phyloP scores from a whole-genome alignment of 2,113 vertebrate genomes.

The Cebus imitator region DNA sequence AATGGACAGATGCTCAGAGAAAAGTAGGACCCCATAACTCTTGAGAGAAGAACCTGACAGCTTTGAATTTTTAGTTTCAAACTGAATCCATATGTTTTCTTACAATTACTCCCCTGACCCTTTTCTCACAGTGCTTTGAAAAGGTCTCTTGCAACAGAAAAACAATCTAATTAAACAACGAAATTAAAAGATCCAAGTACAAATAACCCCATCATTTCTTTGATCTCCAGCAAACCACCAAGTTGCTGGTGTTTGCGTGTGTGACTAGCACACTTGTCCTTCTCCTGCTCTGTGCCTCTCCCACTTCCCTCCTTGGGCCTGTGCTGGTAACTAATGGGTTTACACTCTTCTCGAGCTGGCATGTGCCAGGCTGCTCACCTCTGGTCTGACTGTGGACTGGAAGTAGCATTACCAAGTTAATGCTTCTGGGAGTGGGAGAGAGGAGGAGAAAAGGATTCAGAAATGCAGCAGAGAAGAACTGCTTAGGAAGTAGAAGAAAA shows the following conservation, averaged over 20 bases:
- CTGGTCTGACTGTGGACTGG: background rate
- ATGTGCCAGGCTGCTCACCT: background rate
- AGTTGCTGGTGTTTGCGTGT: background rate
- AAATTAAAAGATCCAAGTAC: constrained; percentile 11
- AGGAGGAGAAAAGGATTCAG: background rate
- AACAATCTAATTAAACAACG: background rate
- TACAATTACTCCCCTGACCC: background rate
- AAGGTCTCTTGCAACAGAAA: background rate
- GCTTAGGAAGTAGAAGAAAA: background rate
- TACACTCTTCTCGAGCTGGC: background rate
- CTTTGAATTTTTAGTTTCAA: constrained; percentile 2
- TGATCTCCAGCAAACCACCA: background rate
- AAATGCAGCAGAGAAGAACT: background rate
- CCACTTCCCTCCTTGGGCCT: background rate
- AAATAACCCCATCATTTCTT: constrained; percentile 24
- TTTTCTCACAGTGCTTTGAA: background rate
- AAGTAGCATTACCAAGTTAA: background rate
- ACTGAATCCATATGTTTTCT: background rate
- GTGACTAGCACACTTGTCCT: background rate
- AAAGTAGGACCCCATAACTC: background rate
- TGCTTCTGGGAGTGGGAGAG: background rate
- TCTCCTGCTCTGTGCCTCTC: background rate
- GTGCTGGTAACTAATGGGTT: background rate
- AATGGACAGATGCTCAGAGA: background rate
- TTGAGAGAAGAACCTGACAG: background rate